Conservation (phyloP, 2,888 invertebrate species). For the Callinectes sapidus region DNA sequence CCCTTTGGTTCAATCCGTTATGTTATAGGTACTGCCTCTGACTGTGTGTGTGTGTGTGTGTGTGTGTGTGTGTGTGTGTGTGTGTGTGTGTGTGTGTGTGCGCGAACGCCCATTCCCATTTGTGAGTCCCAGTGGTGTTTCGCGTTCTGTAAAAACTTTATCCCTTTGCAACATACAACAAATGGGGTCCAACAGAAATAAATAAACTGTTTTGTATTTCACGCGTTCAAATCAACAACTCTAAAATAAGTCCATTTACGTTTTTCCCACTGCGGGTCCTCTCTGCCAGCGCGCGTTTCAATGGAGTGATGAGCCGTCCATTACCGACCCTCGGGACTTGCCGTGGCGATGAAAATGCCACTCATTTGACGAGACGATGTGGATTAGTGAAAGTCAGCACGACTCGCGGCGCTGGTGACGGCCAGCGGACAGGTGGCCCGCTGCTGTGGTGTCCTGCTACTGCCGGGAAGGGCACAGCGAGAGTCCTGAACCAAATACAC, state of each 20-base stretch:
- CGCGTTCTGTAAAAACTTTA: background rate
- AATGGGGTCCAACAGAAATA: background rate
- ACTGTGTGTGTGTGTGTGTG: background rate
- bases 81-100: constrained; percentile 17
- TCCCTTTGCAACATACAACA: background rate
- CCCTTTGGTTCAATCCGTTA: no score
- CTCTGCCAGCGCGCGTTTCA: background rate
- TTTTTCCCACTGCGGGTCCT: background rate
- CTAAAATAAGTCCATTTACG: background rate
- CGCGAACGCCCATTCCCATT: background rate
- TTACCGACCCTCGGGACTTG: constrained; percentile 16
- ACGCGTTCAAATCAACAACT: background rate
- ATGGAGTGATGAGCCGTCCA: constrained; percentile 25
- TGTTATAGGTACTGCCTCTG: background rate
- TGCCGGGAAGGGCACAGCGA: background rate
- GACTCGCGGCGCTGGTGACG: background rate
- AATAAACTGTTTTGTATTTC: background rate
- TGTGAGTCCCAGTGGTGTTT: background rate
- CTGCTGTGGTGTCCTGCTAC: background rate
- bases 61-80: no score
- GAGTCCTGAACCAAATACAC: background rate
- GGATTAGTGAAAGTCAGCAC: constrained; percentile 30
- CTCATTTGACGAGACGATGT: background rate
- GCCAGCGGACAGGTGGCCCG: background rate
- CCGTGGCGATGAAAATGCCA: background rate